phyloP scores from a whole-genome alignment of 2,797 vertebrate species.

The Micromesistius poutassou region DNA sequence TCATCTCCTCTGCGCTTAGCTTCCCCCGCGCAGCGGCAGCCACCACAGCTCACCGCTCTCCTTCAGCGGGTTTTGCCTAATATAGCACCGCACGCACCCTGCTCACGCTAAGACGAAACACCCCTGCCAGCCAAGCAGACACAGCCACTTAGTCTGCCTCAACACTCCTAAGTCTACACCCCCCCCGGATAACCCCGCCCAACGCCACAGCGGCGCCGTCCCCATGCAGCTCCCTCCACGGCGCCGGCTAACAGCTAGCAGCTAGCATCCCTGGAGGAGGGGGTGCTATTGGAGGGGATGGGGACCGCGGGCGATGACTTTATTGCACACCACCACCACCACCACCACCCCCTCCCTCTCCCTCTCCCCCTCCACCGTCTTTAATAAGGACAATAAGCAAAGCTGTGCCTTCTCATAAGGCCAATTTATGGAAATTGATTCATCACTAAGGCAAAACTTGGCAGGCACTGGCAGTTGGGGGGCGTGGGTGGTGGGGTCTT shows the following conservation, averaged over 20 bases:
- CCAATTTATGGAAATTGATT: conserved; percentile 66
- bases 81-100: conserved; percentile 52
- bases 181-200: conserved; percentile 18
- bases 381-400: conserved; percentile 68
- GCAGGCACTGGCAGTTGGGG: conserved; percentile 45
- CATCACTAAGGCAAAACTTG: conserved; percentile 54
- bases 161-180: conserved; percentile 42
- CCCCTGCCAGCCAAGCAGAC: conserved; percentile 62
- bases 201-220: not conserved
- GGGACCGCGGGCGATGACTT: conserved; percentile 58
- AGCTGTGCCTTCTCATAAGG: conserved; percentile 57
- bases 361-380: conserved; percentile 36
- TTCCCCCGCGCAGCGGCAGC: not conserved
- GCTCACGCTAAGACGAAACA: conserved; percentile 62
- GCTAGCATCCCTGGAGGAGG: conserved; percentile 16
- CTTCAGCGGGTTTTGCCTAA: conserved; percentile 36
- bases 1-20: conserved; percentile 33
- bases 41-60: conserved; percentile 37
- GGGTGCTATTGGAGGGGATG: conserved; percentile 53
- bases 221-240: not conserved
- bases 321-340: conserved; percentile 42
- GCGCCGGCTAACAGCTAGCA: not conserved
- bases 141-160: conserved; percentile 62
- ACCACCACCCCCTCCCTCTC: not conserved
- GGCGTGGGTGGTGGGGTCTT: not conserved